phyloP scores from a whole-genome alignment of 1,140 invertebrate species.

The Lerema accius region DNA sequence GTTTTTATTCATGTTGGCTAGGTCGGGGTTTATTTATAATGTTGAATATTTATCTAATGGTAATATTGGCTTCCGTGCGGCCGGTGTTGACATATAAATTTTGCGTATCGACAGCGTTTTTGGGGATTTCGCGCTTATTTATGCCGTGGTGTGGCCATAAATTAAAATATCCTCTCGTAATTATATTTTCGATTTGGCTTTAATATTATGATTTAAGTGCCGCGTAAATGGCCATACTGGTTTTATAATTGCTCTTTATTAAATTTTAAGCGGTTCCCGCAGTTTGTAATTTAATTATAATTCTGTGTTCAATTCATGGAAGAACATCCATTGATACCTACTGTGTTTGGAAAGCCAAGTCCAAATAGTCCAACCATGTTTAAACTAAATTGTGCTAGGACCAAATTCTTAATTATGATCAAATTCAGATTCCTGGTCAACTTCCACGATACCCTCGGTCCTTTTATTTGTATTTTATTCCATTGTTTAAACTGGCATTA shows the following conservation, averaged over 20 bases:
- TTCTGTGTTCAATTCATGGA: constrained; percentile 9
- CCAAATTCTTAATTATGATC: too few relatives aligned
- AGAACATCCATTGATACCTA: too few relatives aligned
- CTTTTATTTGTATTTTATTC: too few relatives aligned
- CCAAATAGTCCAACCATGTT: too few relatives aligned
- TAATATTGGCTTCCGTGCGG: constrained; percentile 46
- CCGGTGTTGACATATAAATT: constrained; percentile 57
- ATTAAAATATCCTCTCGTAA: constrained; percentile 39
- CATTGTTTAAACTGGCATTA: too few relatives aligned
- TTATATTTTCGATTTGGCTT: constrained; percentile 34
- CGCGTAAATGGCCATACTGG: constrained; percentile 35
- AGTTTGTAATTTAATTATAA: constrained; percentile 25
- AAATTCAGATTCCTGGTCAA: too few relatives aligned
- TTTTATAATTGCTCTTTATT: constrained; percentile 35
- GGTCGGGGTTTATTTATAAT: constrained; percentile 79
- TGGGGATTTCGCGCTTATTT: constrained; percentile 51
- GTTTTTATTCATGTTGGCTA: constrained; percentile 72
- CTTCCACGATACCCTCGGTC: too few relatives aligned
- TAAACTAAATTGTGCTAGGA: too few relatives aligned
- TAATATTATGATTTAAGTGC: constrained; percentile 36
- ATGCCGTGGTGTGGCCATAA: constrained; percentile 41
- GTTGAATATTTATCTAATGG: constrained; percentile 73
- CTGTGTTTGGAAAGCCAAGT: too few relatives aligned
- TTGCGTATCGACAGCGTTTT: constrained; percentile 47
- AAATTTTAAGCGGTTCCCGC: constrained; percentile 31